phyloP scores from a whole-genome alignment of 2,888 invertebrate species.

The Rhagophthalmus giganteus region DNA sequence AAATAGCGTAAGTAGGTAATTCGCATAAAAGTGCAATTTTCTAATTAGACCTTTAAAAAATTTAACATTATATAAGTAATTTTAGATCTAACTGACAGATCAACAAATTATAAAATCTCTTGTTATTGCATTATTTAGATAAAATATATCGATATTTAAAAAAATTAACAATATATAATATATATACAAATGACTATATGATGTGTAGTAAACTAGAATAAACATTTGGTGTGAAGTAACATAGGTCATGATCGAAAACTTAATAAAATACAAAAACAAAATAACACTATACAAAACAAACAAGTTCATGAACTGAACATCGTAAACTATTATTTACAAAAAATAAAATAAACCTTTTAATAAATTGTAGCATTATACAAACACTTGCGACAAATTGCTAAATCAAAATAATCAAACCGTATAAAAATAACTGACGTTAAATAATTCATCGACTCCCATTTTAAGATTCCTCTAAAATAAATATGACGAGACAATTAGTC shows the following conservation, averaged over 20 bases:
- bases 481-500: too few relatives aligned
- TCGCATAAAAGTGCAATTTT: neutral
- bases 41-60: conserved; percentile 15
- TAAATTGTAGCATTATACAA: conserved; percentile 4
- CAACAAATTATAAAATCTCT: conserved; percentile 28
- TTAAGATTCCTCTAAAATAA: too few relatives aligned
- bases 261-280: conserved; percentile 40
- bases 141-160: conserved; percentile 24
- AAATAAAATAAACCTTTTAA: too few relatives aligned
- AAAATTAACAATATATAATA: conserved; percentile 20
- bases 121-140: conserved; percentile 26
- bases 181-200: conserved; percentile 23
- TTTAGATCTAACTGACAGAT: conserved; percentile 27
- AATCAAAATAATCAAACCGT: too few relatives aligned
- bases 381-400: neutral
- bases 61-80: conserved; percentile 19
- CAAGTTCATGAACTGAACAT: neutral
- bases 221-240: conserved; percentile 36
- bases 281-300: conserved; percentile 24
- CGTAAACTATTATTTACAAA: neutral
- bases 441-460: too few relatives aligned
- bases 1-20: conserved; percentile 9
- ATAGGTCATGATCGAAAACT: conserved; percentile 40
- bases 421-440: too few relatives aligned
- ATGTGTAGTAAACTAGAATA: conserved; percentile 31